Evolutionary conservation across 1,140 invertebrate genomes (phyloP).

Genomic region (Calephelis virginiensis): DNA sequence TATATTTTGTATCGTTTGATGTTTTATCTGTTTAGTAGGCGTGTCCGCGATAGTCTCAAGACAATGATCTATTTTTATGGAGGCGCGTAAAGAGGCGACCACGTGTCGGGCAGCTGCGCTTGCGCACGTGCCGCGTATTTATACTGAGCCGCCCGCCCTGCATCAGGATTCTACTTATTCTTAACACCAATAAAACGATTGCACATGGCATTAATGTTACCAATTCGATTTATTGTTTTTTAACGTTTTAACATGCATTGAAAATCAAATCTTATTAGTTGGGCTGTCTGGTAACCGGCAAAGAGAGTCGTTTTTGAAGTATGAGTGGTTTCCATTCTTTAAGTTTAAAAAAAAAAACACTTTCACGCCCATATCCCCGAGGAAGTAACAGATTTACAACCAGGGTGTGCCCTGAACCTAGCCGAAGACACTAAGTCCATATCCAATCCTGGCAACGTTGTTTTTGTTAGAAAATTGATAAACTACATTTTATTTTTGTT

Average conservation of each 20-base stretch:
- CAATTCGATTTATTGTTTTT: constrained; percentile 10
- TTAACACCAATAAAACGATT: constrained; percentile 26
- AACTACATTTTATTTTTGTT: too few species aligned
- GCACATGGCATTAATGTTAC: constrained; percentile 5
- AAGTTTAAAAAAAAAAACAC: too few species aligned
- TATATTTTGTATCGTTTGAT: constrained; percentile 59
- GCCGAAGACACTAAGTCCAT: too few species aligned
- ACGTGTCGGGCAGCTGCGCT: constrained; percentile 72
- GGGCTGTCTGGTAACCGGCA: too few species aligned
- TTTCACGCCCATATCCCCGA: too few species aligned
- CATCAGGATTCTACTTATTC: constrained; percentile 44
- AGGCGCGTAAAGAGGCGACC: constrained; percentile 64
- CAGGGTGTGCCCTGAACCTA: too few species aligned
- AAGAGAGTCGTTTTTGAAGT: too few species aligned
- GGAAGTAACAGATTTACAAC: too few species aligned
- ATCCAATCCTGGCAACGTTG: too few species aligned
- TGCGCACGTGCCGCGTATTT: constrained; percentile 70
- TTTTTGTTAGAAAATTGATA: too few species aligned
- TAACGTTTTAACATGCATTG: neutral
- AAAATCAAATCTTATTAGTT: too few species aligned
- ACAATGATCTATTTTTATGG: constrained; percentile 75
- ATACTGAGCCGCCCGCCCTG: constrained; percentile 60
- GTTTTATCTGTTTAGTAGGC: constrained; percentile 70
- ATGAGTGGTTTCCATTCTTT: too few species aligned
- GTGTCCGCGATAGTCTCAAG: constrained; percentile 57